Percentiles rank a stretch among this genome's conserved stretches.
phyloP scores from a whole-genome alignment of 2,113 vertebrate genomes.

The Formicarius rufipectus region DNA sequence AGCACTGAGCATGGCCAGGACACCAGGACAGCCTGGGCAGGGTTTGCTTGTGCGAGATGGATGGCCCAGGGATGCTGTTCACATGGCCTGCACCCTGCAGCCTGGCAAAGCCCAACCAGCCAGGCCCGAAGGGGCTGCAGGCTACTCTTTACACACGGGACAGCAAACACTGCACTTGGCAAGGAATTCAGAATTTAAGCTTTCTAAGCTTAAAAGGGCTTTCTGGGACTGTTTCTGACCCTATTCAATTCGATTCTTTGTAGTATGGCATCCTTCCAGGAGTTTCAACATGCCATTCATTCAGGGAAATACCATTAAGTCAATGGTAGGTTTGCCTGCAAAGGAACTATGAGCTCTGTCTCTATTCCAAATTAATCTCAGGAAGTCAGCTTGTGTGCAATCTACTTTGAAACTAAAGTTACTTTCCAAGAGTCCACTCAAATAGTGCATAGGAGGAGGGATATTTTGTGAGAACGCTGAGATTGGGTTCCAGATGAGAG shows the following conservation, averaged over 20 bases:
- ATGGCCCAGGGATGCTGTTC: not conserved
- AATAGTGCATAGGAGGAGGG: not conserved
- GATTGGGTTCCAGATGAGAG: not conserved
- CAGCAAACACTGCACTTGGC: conserved; percentile 34
- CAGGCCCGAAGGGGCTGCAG: not conserved
- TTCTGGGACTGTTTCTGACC: conserved; percentile 44
- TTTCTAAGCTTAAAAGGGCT: conserved; percentile 37
- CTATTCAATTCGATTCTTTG: conserved; percentile 43
- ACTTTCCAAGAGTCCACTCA: not conserved
- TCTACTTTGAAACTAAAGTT: not conserved
- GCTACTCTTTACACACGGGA: not conserved
- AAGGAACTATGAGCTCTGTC: conserved; percentile 19
- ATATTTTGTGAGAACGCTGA: not conserved
- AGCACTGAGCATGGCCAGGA: not conserved
- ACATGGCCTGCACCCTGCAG: not conserved
- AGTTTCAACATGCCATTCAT: conserved; percentile 42
- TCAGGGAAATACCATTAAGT: conserved; percentile 32
- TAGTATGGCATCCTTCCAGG: conserved; percentile 41
- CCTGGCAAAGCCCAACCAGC: not conserved
- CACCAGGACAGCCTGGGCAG: not conserved
- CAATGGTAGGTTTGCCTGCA: conserved; percentile 21
- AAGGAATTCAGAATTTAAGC: not conserved
- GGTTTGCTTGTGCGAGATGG: not conserved
- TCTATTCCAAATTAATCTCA: conserved; percentile 2
- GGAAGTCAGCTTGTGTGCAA: not conserved